Evolutionary conservation across 92 coral and sea anemone species (phyloP).

Genomic region (Epizoanthus illoricatus): DNA sequence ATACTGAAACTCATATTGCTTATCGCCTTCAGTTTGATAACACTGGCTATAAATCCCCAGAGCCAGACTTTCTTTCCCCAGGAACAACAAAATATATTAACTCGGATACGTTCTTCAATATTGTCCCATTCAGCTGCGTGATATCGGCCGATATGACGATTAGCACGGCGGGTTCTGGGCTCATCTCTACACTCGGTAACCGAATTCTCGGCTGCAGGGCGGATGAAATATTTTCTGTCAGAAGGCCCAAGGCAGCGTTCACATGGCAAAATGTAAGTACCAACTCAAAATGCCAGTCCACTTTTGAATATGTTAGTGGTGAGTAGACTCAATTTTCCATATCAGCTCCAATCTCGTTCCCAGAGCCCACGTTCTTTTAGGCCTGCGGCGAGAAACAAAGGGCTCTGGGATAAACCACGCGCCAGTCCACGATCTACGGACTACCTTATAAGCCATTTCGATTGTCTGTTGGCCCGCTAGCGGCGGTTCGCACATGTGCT

Average conservation of each 20-base stretch:
- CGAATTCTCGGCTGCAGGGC: constrained; percentile 66
- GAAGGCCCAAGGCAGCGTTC: constrained; percentile 81
- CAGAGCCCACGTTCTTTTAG: too few relatives aligned
- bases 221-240: constrained; percentile 66
- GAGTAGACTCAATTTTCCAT: too few relatives aligned
- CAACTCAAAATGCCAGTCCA: neutral
- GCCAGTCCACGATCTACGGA: too few relatives aligned
- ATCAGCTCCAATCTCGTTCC: too few relatives aligned
- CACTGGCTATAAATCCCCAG: constrained; percentile 53
- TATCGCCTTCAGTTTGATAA: constrained; percentile 74
- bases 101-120: constrained; percentile 69
- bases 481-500: too few relatives aligned
- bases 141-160: constrained; percentile 66
- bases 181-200: constrained; percentile 66
- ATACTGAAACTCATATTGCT: constrained; percentile 51
- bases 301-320: neutral
- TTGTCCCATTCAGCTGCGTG: constrained; percentile 80
- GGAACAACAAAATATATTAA: constrained; percentile 42
- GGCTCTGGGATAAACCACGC: too few relatives aligned
- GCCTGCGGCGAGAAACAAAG: too few relatives aligned
- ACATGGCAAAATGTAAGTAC: constrained; percentile 80
- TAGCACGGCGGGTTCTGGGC: constrained; percentile 71
- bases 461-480: too few relatives aligned
- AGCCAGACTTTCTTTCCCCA: constrained; percentile 56
- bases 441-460: too few relatives aligned